Conservation (phyloP, 2,113 vertebrate species). For the Protomyctophum bolini region DNA sequence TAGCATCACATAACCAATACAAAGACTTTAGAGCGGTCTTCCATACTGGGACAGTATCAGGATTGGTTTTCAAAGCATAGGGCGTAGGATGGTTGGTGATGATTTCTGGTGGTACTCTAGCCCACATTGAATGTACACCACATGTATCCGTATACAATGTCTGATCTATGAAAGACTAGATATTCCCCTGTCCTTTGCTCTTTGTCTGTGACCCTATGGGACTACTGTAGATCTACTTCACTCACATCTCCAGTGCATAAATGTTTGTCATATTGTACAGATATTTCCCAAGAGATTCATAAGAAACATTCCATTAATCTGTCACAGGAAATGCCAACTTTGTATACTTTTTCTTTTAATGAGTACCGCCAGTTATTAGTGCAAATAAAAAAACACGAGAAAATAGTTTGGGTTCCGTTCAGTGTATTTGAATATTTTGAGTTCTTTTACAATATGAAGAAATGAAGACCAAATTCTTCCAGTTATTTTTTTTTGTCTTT, state of each 20-base stretch:
- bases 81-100: too few relatives aligned
- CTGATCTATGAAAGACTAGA: slow-evolving; percentile 9
- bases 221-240: neutral
- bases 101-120: too few relatives aligned
- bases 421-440: too few relatives aligned
- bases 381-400: slow-evolving; percentile 59
- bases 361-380: slow-evolving; percentile 22
- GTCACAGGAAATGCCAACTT: slow-evolving; percentile 25
- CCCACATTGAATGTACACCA: neutral
- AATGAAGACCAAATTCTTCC: too few relatives aligned
- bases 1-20: too few relatives aligned
- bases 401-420: neutral
- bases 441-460: too few relatives aligned
- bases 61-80: too few relatives aligned
- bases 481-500: too few relatives aligned
- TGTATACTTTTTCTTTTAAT: slow-evolving; percentile 28
- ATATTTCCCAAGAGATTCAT: neutral
- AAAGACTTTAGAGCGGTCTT: too few relatives aligned
- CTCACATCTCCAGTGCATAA: neutral
- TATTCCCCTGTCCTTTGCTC: neutral
- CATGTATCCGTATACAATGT: neutral
- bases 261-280: neutral
- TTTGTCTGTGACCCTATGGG: neutral
- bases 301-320: slow-evolving; percentile 60
- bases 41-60: too few relatives aligned